A percentile compares a stretch with the other conserved stretches of the same genome.
phyloP scores from a whole-genome alignment of 2,888 invertebrate genomes.

The Zeuzera pyrina region DNA sequence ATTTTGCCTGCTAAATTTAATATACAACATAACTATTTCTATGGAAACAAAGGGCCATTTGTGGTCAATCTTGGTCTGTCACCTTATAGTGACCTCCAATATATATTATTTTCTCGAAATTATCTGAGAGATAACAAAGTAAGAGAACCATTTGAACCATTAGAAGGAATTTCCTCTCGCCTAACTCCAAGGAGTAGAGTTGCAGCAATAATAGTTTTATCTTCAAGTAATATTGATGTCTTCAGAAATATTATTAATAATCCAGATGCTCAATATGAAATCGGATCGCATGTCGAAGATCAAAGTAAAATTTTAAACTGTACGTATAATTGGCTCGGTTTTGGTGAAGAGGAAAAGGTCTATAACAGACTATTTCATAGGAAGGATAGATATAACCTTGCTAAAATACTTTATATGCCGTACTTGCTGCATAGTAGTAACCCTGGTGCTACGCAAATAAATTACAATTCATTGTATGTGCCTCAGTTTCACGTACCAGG shows the following conservation, averaged over 20 bases:
- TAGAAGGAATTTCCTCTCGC: conserved; percentile 76
- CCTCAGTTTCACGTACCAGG: conserved; percentile 83
- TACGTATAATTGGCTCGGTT: conserved; percentile 94
- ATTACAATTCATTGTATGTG: conserved; percentile 82
- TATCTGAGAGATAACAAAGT: conserved; percentile 89
- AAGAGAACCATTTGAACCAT: conserved; percentile 84
- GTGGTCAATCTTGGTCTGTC: conserved; percentile 91
- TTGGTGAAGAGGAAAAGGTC: conserved; percentile 79
- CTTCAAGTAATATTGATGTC: conserved; percentile 91
- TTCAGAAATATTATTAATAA: conserved; percentile 94
- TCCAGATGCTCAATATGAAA: conserved; percentile 91
- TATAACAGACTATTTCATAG: conserved; percentile 85
- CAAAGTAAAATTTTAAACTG: conserved; percentile 96
- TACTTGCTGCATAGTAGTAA: conserved; percentile 92
- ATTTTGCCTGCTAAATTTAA: conserved; percentile 78
- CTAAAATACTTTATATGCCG: conserved; percentile 92
- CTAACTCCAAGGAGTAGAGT: conserved; percentile 93
- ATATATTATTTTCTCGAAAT: conserved; percentile 88
- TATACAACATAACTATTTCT: conserved; percentile 91
- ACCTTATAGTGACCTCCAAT: conserved; percentile 88
- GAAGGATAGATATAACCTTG: conserved; percentile 95
- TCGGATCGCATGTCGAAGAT: conserved; percentile 95
- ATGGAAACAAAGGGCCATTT: conserved; percentile 89
- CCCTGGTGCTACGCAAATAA: conserved; percentile 88
- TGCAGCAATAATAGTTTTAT: conserved; percentile 92